Conservation (phyloP, 64 coral and sea anemone species). For the Montipora cactus region DNA sequence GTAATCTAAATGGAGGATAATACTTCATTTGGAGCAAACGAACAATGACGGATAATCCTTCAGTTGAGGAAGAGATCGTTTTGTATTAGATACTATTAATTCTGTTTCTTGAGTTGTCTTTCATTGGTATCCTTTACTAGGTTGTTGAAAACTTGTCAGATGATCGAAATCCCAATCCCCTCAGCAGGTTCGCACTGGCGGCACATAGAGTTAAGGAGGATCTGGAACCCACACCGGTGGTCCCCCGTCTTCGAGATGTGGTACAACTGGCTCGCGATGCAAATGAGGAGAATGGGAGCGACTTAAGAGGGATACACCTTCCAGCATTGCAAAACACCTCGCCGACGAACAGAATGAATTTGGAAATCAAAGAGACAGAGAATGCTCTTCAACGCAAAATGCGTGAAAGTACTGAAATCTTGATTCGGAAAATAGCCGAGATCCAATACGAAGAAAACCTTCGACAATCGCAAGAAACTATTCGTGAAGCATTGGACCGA, state of each 20-base stretch:
- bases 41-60: no score
- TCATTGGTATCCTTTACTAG: not conserved
- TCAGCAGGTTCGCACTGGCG: constrained; percentile 30
- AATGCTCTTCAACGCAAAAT: constrained; percentile 44
- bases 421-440: constrained; percentile 71
- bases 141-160: not conserved
- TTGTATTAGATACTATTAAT: no score
- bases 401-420: constrained; percentile 61
- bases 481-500: constrained; percentile 59
- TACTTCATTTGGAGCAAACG: no score
- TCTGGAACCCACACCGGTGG: not conserved
- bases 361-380: not conserved
- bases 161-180: not conserved
- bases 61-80: no score
- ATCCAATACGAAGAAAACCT: constrained; percentile 73
- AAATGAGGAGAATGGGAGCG: not conserved
- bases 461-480: constrained; percentile 28
- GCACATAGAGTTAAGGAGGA: constrained; percentile 7
- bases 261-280: constrained; percentile 21
- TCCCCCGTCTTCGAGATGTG: constrained; percentile 18
- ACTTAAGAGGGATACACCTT: not conserved
- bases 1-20: no score
- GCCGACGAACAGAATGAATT: not conserved
- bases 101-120: not conserved
- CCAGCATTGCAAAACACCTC: not conserved